Conservation (phyloP, 2,888 invertebrate genomes). For the Drosophila sordidapex region DNA sequence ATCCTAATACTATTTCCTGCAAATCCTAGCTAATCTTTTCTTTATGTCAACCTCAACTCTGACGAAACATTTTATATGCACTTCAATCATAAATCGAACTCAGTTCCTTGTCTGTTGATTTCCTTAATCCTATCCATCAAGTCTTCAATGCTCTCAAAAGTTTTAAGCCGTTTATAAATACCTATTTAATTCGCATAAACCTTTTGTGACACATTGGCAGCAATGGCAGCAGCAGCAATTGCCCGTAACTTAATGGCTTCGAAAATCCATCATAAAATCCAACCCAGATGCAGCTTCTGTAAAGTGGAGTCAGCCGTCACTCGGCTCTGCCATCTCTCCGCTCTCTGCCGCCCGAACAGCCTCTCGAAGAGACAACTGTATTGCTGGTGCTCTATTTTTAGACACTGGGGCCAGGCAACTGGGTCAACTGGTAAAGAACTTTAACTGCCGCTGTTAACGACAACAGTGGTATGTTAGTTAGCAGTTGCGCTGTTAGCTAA, state of each 20-base stretch:
- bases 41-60: not conserved
- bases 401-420: slow-evolving; percentile 52
- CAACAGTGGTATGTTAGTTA: slow-evolving; percentile 37
- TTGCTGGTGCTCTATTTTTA: slow-evolving; percentile 65
- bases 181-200: slow-evolving; percentile 50
- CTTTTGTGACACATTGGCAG: slow-evolving; percentile 13
- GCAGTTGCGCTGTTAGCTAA: slow-evolving; percentile 26
- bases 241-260: slow-evolving; percentile 18
- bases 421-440: slow-evolving; percentile 67
- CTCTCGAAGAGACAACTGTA: slow-evolving; percentile 26
- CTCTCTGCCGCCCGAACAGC: not conserved
- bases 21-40: slow-evolving; percentile 4
- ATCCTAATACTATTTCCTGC: not conserved
- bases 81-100: slow-evolving; percentile 4
- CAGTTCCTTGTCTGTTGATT: slow-evolving; percentile 27
- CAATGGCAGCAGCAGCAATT: slow-evolving; percentile 4
- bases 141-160: slow-evolving; percentile 20
- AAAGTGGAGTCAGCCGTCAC: slow-evolving; percentile 32
- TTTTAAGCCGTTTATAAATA: slow-evolving; percentile 52
- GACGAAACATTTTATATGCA: slow-evolving; percentile 1
- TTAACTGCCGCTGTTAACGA: slow-evolving; percentile 43
- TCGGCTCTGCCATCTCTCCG: not conserved
- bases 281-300: slow-evolving; percentile 30
- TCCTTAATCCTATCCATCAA: slow-evolving; percentile 26
- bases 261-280: slow-evolving; percentile 43